These are phyloP conservation scores for Oscheius sp. DNA, from an alignment of 1,140 invertebrate genomes.

Conservation along the genomic window DNA sequence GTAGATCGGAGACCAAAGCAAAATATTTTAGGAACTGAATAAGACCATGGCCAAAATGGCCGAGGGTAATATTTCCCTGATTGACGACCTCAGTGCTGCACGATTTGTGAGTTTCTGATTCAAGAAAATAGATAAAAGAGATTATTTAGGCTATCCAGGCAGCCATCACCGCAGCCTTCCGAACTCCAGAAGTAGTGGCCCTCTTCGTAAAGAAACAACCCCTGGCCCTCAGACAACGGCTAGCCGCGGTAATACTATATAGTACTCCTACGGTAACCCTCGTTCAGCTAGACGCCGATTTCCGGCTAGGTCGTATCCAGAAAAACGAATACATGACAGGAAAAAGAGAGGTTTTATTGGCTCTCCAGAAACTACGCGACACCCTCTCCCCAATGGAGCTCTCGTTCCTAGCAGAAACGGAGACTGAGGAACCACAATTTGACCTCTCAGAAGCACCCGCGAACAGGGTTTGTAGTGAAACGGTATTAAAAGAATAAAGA, in stretches of 20 bases:
- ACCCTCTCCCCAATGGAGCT: background rate
- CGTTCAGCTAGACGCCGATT: slow-evolving; percentile 63
- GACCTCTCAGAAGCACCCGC: slow-evolving; percentile 6
- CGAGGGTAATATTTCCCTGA: slow-evolving; percentile 72
- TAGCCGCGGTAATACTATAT: slow-evolving; percentile 57
- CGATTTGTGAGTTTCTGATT: slow-evolving; percentile 68
- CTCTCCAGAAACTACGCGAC: slow-evolving; percentile 68
- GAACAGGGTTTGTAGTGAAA: background rate
- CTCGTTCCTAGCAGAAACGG: background rate
- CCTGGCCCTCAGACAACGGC: slow-evolving; percentile 69
- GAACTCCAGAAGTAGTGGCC: slow-evolving; percentile 75
- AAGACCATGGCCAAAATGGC: slow-evolving; percentile 70
- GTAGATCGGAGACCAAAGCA: background rate
- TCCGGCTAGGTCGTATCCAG: slow-evolving; percentile 64
- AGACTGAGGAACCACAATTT: slow-evolving; percentile 9
- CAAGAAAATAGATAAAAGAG: slow-evolving; percentile 6
- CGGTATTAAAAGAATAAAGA: background rate
- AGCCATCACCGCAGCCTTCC: slow-evolving; percentile 75
- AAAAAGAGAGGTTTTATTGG: slow-evolving; percentile 70
- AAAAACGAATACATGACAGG: slow-evolving; percentile 61
- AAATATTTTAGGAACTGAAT: slow-evolving; percentile 69
- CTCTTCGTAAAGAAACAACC: slow-evolving; percentile 76
- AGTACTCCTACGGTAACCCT: background rate
- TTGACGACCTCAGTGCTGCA: slow-evolving; percentile 71
- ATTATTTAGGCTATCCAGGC: slow-evolving; percentile 71